Conservation (phyloP, 2,797 vertebrate species). For the Lateolabrax maculatus region DNA sequence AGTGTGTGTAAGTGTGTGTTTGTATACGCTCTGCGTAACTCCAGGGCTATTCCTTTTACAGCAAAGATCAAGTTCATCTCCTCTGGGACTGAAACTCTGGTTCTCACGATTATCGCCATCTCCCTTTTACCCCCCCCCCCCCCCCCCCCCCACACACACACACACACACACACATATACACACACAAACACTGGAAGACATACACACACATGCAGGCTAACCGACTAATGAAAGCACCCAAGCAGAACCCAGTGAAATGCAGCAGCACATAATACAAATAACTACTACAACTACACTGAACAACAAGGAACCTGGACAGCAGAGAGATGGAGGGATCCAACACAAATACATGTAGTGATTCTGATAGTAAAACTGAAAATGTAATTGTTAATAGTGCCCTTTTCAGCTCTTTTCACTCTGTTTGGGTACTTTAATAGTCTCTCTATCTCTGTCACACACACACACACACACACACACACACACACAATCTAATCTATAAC, state of each 20-base stretch:
- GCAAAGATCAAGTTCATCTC: conserved; percentile 69
- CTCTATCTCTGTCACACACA: background rate
- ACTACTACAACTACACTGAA: background rate
- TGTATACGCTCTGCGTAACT: conserved; percentile 24
- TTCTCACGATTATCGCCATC: conserved; percentile 67
- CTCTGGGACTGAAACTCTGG: conserved; percentile 60
- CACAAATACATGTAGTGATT: background rate
- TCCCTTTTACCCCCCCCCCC: conserved; percentile 1
- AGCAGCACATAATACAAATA: background rate
- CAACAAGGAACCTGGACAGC: background rate
- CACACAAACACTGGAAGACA: background rate
- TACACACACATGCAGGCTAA: background rate
- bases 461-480: conserved; percentile 29
- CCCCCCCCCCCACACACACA: background rate
- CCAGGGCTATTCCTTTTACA: conserved; percentile 57
- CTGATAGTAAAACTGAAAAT: background rate
- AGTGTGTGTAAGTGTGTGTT: conserved; percentile 8
- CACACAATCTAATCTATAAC: conserved; percentile 64
- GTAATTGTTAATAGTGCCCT: background rate
- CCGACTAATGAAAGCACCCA: conserved; percentile 1
- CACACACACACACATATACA: conserved; percentile 12
- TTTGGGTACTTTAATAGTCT: background rate
- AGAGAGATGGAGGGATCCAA: background rate
- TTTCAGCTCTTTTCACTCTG: background rate
- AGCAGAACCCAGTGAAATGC: conserved; percentile 5